Evolutionary conservation across 2,797 vertebrate genomes (phyloP), one percentile per base, ranked within the genome.

Genomic region (Enteromius viviparus): DNA sequence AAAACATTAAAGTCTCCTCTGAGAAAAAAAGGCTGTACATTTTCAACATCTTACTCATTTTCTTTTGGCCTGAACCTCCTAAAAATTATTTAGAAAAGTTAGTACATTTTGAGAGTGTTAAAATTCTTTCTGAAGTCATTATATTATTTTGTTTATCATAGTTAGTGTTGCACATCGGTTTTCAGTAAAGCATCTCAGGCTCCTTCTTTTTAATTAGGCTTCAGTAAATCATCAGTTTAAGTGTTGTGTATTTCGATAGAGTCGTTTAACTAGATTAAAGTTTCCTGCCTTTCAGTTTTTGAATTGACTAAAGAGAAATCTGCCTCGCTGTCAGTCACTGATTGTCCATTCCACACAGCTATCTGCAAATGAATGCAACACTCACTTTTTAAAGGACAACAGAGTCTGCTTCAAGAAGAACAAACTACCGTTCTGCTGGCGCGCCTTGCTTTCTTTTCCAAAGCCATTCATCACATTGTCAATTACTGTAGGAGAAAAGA

Each of bases 381-480:
- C 82, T 78, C 23, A 76, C 55, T 69, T 64, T 62, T 78, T 78
- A 76, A 86, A 84, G 78, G 78, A 84, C 66, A 45, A 51, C 3
- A 4, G 34, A 65, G 23, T 71, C 78, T 60, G 58, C 37, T 37
- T 74, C 47, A 79, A 80, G 65, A 66, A 79, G 42, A 80, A 58
- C 65, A 69, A 76, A 76, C 64, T 51, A 60, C 55, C 29, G 53
- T 62, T 74, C 71, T 80, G 77, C 77, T 78, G 47, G 60, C 74
- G 53, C 17, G 17, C 82, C 78, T 84, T 81, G 82, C 72, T 26
- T 69, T 45, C 60, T 77, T 78, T 69, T 82, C 49, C 42, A 84
- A 40, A 81, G 79, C 75, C 75, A 87, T 87, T 84, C 60, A 87
- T 84, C 79, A 84, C 78, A 55, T 69, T 87, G 82, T 84, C 85